A percentile compares a stretch with the other conserved stretches of the same genome.
phyloP scores from a whole-genome alignment of 2,113 vertebrate genomes.

The Chlorocebus sabaeus region DNA sequence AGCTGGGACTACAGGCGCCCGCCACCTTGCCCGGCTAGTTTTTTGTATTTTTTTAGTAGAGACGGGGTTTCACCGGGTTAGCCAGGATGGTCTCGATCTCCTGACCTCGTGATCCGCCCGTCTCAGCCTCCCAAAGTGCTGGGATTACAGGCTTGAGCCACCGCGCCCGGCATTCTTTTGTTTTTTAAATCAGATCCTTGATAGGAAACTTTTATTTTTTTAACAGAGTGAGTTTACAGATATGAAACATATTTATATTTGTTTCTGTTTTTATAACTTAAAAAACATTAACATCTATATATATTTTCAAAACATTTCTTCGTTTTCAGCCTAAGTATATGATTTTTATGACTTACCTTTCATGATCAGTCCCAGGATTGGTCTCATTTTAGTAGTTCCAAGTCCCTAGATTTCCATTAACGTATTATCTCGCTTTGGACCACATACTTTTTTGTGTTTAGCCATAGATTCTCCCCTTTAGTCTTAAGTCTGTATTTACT shows the following conservation, averaged over 20 bases:
- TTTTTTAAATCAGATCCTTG: neutral
- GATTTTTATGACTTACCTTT: neutral
- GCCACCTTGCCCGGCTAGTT: too few species aligned
- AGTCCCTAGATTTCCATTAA: too few species aligned
- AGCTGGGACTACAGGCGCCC: too few species aligned
- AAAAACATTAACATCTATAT: neutral
- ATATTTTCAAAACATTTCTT: neutral
- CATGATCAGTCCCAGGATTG: neutral
- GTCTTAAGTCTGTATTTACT: neutral
- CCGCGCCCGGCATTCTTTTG: too few species aligned
- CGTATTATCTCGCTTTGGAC: accelerated
- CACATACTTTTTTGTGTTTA: neutral
- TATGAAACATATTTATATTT: neutral
- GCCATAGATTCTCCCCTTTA: neutral
- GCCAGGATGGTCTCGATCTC: too few species aligned
- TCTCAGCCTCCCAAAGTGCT: too few species aligned
- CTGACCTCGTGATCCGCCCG: too few species aligned
- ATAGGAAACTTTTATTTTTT: neutral
- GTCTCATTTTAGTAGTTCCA: neutral
- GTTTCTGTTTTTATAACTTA: neutral
- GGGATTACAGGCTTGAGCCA: too few species aligned
- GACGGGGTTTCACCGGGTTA: too few species aligned
- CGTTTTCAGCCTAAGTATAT: neutral
- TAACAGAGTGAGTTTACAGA: neutral
- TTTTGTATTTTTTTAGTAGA: too few species aligned